These are phyloP conservation scores for Ageneiosus marmoratus DNA, from an alignment of 2,113 vertebrate species.

Conservation along the genomic window DNA sequence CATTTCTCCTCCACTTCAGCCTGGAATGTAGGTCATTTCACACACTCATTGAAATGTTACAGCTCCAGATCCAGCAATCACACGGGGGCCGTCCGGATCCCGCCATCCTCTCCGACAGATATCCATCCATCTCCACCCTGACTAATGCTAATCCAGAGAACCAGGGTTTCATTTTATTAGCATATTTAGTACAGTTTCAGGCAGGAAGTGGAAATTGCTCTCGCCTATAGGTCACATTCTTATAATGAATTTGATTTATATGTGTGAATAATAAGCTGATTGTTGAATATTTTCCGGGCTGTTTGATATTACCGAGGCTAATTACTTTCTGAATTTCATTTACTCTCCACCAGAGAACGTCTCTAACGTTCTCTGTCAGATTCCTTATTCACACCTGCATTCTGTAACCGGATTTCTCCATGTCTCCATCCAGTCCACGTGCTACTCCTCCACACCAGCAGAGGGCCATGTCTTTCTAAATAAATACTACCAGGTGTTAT, in stretches of 20 bases:
- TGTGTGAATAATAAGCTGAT: not conserved
- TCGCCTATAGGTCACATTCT: not conserved
- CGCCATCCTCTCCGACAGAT: no score
- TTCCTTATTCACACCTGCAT: not conserved
- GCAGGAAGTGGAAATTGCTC: not conserved
- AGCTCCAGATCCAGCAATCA: not conserved
- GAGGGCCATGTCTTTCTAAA: not conserved
- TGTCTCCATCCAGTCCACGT: not conserved
- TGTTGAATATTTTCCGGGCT: not conserved
- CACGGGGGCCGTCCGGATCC: not conserved
- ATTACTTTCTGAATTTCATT: not conserved
- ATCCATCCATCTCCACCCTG: not conserved
- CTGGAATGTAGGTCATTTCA: slow-evolving; percentile 13
- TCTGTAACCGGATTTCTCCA: no score
- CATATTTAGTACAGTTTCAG: not conserved
- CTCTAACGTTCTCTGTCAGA: not conserved
- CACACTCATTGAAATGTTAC: not conserved
- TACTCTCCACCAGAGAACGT: not conserved
- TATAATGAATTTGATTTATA: not conserved
- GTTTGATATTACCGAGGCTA: not conserved
- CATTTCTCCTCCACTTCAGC: not conserved
- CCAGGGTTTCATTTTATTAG: not conserved
- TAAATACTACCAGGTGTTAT: no score
- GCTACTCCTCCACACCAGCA: not conserved
- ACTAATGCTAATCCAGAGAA: not conserved